Evolutionary conservation across 1,140 invertebrate species (phyloP), one percentile per base, ranked within the genome.

Genomic region (Pogonomyrmex barbatus): DNA sequence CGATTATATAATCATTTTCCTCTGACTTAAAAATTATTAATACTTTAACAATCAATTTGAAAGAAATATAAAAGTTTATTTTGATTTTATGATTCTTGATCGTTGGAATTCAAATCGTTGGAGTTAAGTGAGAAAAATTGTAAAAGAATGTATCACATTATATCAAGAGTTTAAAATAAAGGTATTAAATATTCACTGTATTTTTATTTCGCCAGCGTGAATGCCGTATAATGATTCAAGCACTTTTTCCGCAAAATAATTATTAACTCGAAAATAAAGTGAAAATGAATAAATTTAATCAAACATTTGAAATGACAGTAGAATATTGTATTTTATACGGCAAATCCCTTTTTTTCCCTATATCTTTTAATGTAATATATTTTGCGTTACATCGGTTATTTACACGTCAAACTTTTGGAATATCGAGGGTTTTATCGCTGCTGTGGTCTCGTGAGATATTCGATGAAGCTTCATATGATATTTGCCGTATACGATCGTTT

Each of bases 391-490:
- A 60, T 73, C 50, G 24, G 65, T 82, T 82, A 82, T 82, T 82
- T 70, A 54, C 17, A 50, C 50, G 67, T 76, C 56, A 58, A 84
- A 76, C 42, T 76, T 45, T 63, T 65, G 70, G 33, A 83, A 56
- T 67, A 79, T 62, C 76, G 63, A 24, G 30, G 47, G 56, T 82
- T 82, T 86, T 65, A 63, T 77, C 30, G n/a, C 10, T 24, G 17
- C 8, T 36, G 50, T 10, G 30, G 45, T 65, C 77, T 14, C 50
- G 42, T 30, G 68, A n/a, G 68, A 87, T 45, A 47, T 65, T 78
- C 83, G 71, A 85, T 76, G 70, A 76, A 78, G 45, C 71, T 67
- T 67, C 47, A 65, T 65, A 76, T 24, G 73, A 85, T 78, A 85
- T 85, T 78, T 77, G 56, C 75, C 75, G 52, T 76, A 42, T 65